Conservation (phyloP, 2,888 invertebrate genomes). For the Polydrusus pterygomalis region DNA sequence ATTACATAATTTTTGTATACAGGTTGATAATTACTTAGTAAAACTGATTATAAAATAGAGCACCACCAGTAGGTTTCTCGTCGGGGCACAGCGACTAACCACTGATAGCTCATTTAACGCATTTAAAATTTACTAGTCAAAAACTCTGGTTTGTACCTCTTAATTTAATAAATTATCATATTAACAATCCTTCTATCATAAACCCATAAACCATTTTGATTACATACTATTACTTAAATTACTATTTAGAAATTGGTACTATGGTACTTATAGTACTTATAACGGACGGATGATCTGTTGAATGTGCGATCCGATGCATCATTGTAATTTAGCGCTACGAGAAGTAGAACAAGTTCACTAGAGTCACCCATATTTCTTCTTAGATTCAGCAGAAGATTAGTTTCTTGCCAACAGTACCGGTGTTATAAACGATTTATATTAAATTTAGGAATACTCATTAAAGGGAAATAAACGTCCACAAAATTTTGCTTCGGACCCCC, state of each 20-base stretch:
- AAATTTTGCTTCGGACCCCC: no score
- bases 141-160: no score
- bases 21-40: no score
- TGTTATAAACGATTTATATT: no score
- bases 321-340: slow-evolving; percentile 50
- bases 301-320: slow-evolving; percentile 48
- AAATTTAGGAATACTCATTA: no score
- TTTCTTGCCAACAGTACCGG: not conserved
- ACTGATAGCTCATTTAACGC: no score
- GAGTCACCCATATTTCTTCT: slow-evolving; percentile 41
- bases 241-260: slow-evolving; percentile 41
- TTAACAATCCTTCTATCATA: not conserved
- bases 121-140: no score
- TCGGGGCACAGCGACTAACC: no score
- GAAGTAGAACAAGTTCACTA: slow-evolving; percentile 51
- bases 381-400: slow-evolving; percentile 7
- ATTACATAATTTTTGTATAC: no score
- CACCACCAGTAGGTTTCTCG: no score
- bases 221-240: slow-evolving; percentile 37
- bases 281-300: slow-evolving; percentile 42
- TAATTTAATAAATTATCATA: not conserved
- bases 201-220: slow-evolving; percentile 16
- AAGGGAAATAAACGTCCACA: no score
- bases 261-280: slow-evolving; percentile 46
- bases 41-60: no score